Percentiles rank a stretch among this genome's conserved stretches.
Evolutionary conservation across 2,113 vertebrate genomes (phyloP).

Genomic region (Lampris incognitus): DNA sequence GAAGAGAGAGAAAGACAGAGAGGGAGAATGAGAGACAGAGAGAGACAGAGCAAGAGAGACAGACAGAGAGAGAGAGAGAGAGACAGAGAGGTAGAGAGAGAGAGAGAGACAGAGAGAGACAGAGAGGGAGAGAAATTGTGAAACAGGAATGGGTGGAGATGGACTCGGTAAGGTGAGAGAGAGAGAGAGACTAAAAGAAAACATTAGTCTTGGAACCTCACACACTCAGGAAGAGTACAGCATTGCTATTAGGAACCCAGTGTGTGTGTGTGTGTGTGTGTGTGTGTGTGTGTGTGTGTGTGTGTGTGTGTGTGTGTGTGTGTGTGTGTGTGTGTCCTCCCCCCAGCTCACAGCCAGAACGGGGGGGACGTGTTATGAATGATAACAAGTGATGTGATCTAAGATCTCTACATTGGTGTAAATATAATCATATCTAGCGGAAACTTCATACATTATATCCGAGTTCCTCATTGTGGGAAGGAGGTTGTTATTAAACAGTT

Average conservation of each 20-base stretch:
- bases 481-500: slow-evolving; percentile 18
- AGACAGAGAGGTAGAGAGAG: background rate
- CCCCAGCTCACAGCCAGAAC: slow-evolving; percentile 42
- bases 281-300: slow-evolving; percentile 6
- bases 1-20: background rate
- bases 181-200: slow-evolving; percentile 1
- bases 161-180: background rate
- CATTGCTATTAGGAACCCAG: slow-evolving; percentile 23
- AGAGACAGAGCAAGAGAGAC: slow-evolving; percentile 21
- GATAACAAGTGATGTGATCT: slow-evolving; percentile 65
- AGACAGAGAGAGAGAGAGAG: slow-evolving; percentile 13
- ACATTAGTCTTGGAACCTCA: slow-evolving; percentile 9
- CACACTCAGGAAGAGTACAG: background rate
- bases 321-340: background rate
- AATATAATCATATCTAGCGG: slow-evolving; percentile 54
- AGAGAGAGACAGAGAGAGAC: background rate
- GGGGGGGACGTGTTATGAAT: slow-evolving; percentile 58
- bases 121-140: too few relatives aligned
- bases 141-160: too few relatives aligned
- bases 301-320: background rate
- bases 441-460: slow-evolving; percentile 10
- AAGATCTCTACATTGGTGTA: slow-evolving; percentile 34
- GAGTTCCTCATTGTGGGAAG: background rate
- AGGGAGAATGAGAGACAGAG: slow-evolving; percentile 6
- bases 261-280: slow-evolving; percentile 6